phyloP scores from a whole-genome alignment of 2,888 invertebrate genomes.

The Caenorhabditis macrosperma region DNA sequence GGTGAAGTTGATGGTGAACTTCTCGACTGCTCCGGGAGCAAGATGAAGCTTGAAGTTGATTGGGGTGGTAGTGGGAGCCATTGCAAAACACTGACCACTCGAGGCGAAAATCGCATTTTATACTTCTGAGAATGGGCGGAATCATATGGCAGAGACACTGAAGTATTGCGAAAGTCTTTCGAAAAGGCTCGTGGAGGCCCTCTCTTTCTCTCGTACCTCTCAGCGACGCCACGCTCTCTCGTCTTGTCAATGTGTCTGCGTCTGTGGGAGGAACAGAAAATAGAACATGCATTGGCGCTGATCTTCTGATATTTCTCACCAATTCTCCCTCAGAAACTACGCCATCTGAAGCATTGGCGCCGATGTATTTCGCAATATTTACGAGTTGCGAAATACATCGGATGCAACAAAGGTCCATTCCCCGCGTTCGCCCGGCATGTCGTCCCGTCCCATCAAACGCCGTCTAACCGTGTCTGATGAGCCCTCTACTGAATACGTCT shows the following conservation, averaged over 20 bases:
- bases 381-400: not conserved
- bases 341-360: not conserved
- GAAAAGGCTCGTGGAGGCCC: not conserved
- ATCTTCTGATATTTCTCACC: constrained; percentile 49
- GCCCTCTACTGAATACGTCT: too few relatives aligned
- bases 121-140: constrained; percentile 10
- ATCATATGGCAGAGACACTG: constrained; percentile 9
- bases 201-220: not conserved
- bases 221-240: not conserved
- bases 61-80: constrained; percentile 22
- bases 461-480: too few relatives aligned
- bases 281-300: constrained; percentile 35
- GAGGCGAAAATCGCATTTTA: constrained; percentile 19
- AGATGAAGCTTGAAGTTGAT: constrained; percentile 42
- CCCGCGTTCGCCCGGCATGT: too few relatives aligned
- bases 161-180: constrained; percentile 19
- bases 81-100: constrained; percentile 25
- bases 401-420: too few relatives aligned
- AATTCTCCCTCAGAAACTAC: too few relatives aligned
- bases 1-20: constrained; percentile 9
- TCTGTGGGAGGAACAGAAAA: not conserved
- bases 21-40: constrained; percentile 38
- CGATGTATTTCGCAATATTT: constrained; percentile 4
- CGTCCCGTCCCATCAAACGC: too few relatives aligned
- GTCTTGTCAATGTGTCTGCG: constrained; percentile 8